A percentile compares a stretch with the other conserved stretches of the same genome.
Conservation (phyloP, 2,113 vertebrate genomes). For the Salvelinus fontinalis region DNA sequence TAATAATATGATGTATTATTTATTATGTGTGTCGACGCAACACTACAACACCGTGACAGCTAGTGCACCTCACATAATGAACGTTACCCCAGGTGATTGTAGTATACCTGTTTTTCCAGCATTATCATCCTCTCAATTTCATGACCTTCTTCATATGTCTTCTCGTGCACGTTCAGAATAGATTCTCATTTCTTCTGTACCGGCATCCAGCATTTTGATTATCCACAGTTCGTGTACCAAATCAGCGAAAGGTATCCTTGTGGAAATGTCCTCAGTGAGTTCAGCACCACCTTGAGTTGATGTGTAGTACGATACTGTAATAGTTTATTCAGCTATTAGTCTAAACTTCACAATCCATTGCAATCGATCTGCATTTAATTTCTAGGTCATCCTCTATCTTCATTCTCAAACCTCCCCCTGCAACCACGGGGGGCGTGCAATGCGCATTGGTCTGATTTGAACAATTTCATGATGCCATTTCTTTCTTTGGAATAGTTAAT, state of each 20-base stretch:
- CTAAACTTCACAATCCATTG: not conserved
- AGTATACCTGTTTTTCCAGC: slow-evolving; percentile 74
- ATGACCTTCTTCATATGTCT: slow-evolving; percentile 68
- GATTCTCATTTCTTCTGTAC: slow-evolving; percentile 17
- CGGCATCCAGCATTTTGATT: slow-evolving; percentile 41
- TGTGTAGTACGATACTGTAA: not conserved
- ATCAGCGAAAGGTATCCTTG: slow-evolving; percentile 23
- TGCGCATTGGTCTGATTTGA: not conserved
- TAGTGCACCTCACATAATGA: not conserved
- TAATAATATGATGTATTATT: no score
- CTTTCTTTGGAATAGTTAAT: not conserved
- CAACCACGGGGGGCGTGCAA: not conserved
- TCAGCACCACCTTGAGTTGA: slow-evolving; percentile 18
- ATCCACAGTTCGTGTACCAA: slow-evolving; percentile 23
- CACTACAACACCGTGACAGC: no score
- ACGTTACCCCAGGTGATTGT: not conserved
- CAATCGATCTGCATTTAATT: no score
- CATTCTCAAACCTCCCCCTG: not conserved
- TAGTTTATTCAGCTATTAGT: not conserved
- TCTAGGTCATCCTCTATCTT: not conserved
- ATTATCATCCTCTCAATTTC: slow-evolving; percentile 75
- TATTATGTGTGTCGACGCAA: no score
- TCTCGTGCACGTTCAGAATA: slow-evolving; percentile 43
- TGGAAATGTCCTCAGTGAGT: slow-evolving; percentile 38
- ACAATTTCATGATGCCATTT: not conserved